These are phyloP conservation scores for Microplitis manilae DNA, from an alignment of 2,888 invertebrate genomes.

Conservation along the genomic window DNA sequence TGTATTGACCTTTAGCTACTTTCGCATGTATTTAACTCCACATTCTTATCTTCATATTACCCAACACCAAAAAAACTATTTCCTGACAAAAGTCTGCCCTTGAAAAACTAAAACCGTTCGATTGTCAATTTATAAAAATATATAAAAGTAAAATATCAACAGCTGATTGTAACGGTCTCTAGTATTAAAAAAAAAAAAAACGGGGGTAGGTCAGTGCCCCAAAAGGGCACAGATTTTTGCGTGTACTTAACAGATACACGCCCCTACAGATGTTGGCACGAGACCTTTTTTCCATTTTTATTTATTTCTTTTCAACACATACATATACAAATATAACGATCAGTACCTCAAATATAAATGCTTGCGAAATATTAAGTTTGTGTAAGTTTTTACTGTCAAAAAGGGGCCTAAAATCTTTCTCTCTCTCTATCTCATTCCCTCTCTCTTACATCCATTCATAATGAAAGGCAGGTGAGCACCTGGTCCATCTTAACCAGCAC, in stretches of 20 bases:
- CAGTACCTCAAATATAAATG: background rate
- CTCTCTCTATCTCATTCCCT: conserved; percentile 24
- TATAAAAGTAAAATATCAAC: conserved; percentile 41
- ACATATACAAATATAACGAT: conserved; percentile 46
- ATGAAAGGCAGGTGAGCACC: conserved; percentile 69
- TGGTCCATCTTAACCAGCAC: conserved; percentile 61
- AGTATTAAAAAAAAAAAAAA: conserved; percentile 38
- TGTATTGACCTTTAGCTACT: too few relatives aligned
- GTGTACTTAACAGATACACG: conserved; percentile 21
- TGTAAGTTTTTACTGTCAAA: background rate
- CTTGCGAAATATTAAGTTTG: background rate
- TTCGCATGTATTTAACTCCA: too few relatives aligned
- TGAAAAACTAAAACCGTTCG: conserved; percentile 57
- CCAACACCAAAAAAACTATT: too few relatives aligned
- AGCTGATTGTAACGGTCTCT: conserved; percentile 59
- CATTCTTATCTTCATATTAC: too few relatives aligned
- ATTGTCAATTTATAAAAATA: background rate
- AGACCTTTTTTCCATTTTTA: conserved; percentile 32
- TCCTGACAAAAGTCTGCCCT: background rate
- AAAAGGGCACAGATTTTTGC: conserved; percentile 51
- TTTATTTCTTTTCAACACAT: conserved; percentile 10
- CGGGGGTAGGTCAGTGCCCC: conserved; percentile 70
- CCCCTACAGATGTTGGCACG: conserved; percentile 32
- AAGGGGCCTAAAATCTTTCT: background rate
- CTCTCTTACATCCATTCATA: conserved; percentile 42